Conservation (phyloP, 2,888 invertebrate genomes). For the Nomada lathburiana region DNA sequence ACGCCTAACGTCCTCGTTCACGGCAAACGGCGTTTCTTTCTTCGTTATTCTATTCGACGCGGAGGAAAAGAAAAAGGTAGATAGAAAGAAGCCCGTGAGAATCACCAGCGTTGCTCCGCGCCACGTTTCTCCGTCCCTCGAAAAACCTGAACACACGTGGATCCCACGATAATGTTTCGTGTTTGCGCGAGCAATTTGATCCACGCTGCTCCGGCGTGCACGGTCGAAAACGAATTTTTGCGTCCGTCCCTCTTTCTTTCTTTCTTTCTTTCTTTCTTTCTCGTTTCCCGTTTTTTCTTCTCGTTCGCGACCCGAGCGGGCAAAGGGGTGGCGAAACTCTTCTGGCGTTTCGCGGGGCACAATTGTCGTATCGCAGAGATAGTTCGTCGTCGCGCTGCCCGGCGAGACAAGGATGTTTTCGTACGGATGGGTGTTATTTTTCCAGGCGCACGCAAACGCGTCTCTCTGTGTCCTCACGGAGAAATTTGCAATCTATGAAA, state of each 20-base stretch:
- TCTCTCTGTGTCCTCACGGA: not conserved
- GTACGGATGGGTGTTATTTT: slow-evolving; percentile 9
- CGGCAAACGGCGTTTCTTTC: slow-evolving; percentile 45
- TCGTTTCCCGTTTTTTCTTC: not conserved
- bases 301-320: not conserved
- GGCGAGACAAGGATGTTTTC: slow-evolving; percentile 3
- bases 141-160: slow-evolving; percentile 6
- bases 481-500: slow-evolving; percentile 2
- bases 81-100: slow-evolving; percentile 45
- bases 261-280: not conserved
- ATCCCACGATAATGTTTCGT: not conserved
- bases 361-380: slow-evolving; percentile 10
- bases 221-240: slow-evolving; percentile 23
- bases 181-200: slow-evolving; percentile 21
- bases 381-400: slow-evolving; percentile 1
- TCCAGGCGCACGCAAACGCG: not conserved
- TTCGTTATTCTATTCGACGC: slow-evolving; percentile 15
- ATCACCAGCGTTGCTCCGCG: not conserved
- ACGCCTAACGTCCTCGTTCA: slow-evolving; percentile 44
- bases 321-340: slow-evolving; percentile 14
- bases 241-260: not conserved
- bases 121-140: not conserved
- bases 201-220: not conserved
- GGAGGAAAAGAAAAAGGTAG: slow-evolving; percentile 6
- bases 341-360: slow-evolving; percentile 5